Base-by-base conservation (phyloP, 2,888 invertebrate species). In the Drosophila vallismaia region DNA sequence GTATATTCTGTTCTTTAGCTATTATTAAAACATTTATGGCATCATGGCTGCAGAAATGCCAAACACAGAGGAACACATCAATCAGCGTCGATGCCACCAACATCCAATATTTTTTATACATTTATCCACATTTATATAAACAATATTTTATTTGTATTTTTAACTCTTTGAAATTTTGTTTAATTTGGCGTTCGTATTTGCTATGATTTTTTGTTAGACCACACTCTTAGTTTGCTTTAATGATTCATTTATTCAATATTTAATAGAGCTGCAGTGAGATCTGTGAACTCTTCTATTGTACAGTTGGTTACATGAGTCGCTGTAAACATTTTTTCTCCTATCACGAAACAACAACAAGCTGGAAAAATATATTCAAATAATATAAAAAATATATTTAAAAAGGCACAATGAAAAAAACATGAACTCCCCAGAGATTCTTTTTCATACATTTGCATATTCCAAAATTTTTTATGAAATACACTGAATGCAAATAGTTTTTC, bases 371-470 rank as follows among this genome's bases (percentile, higher is more conserved):
- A 9, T n/a, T 45, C 19, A 28, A 50, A 46, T 54, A 49, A 12
- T 19, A 48, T 38, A 50, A 26, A 40, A 63, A 67, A 55, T 49
- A 51, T 46, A 66, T 63, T 50, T 58, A 63, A 60, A 70, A 67
- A 69, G 85, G 56, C 28, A 44, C 33, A 36, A 42, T 56, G 62
- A 49, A 40, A 48, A 67, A 56, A 54, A 71, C 24, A 45, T 57
- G 78, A 58, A 75, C 67, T 63, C 49, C 38, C 49, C 55, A 54
- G 62, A 63, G 54, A 53, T 64, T 54, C 49, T 44, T 44, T 64
- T 64, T 36, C 71, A 44, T 42, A 64, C 50, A 88, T 88, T 87
- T 84, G 88, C 86, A 88, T 84, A 88, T 88, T 88, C 71, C 85
- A 85, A 88, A 82, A 74, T 75, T 63, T 70, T 75, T 63, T 70